Percentiles rank a stretch among this genome's conserved stretches.
Conservation (phyloP, 2,888 invertebrate species). For the Leptopilina syphax region DNA sequence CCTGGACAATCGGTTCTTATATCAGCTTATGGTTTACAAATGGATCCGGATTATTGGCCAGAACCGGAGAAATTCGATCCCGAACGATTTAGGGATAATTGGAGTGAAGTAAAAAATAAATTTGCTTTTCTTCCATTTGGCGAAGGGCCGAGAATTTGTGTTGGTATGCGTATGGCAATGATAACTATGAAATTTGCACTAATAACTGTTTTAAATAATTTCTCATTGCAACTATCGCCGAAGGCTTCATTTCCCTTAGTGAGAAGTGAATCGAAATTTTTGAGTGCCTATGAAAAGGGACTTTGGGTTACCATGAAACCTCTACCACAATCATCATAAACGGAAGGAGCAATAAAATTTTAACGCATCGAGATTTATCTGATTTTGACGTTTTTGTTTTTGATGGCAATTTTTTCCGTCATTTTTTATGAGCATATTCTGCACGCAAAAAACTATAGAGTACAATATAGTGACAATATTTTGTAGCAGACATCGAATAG, state of each 20-base stretch:
- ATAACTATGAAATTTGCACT: constrained; percentile 62
- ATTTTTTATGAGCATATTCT: too few relatives aligned
- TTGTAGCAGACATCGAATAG: too few relatives aligned
- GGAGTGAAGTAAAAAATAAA: constrained; percentile 55
- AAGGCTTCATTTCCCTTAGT: constrained; percentile 47
- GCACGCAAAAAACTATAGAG: too few relatives aligned
- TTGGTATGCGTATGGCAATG: constrained; percentile 65
- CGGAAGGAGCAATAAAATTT: too few relatives aligned
- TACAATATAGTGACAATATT: too few relatives aligned
- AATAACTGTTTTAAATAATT: constrained; percentile 55
- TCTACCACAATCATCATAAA: neutral
- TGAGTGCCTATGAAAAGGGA: neutral
- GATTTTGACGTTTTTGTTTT: too few relatives aligned
- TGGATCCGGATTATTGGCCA: constrained; percentile 61
- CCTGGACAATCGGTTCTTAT: constrained; percentile 58
- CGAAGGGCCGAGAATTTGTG: constrained; percentile 67
- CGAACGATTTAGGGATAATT: constrained; percentile 60
- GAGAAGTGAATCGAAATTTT: neutral
- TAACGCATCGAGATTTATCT: too few relatives aligned
- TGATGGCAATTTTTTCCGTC: too few relatives aligned
- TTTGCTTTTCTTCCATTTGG: constrained; percentile 65
- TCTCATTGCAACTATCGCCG: constrained; percentile 58
- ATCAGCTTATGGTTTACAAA: constrained; percentile 54
- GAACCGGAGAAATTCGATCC: constrained; percentile 64
- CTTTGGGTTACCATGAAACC: neutral